A percentile compares a stretch with the other conserved stretches of the same genome.
These are phyloP conservation scores for Drosophila nannoptera DNA, from an alignment of 1,140 invertebrate species.

Conservation along the genomic window DNA sequence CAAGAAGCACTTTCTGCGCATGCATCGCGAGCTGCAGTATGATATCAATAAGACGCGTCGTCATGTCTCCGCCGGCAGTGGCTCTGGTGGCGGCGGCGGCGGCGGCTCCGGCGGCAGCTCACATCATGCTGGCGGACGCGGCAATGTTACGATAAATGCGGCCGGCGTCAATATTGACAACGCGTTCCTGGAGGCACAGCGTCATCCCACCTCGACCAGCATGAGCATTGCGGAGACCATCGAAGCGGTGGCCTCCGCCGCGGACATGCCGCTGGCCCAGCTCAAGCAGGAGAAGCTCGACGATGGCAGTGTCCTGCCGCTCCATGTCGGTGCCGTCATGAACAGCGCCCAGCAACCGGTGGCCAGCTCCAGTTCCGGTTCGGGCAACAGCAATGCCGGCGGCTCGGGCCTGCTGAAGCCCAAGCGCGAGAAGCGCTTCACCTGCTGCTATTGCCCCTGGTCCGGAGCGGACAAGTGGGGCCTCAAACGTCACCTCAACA, in stretches of 20 bases:
- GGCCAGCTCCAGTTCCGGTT: constrained; percentile 65
- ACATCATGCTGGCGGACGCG: constrained; percentile 67
- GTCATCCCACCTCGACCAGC: constrained; percentile 76
- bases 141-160: constrained; percentile 74
- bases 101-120: constrained; percentile 26
- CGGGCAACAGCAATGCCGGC: constrained; percentile 44
- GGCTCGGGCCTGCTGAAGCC: constrained; percentile 73
- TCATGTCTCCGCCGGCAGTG: constrained; percentile 49
- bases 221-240: constrained; percentile 78
- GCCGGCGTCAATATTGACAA: constrained; percentile 72
- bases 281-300: constrained; percentile 78
- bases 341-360: constrained; percentile 56
- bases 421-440: constrained; percentile 84
- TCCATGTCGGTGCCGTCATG: constrained; percentile 52
- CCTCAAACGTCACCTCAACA: constrained; percentile 93
- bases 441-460: constrained; percentile 93
- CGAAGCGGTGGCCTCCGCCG: constrained; percentile 75
- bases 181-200: constrained; percentile 74
- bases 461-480: constrained; percentile 96
- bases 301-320: constrained; percentile 58
- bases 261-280: constrained; percentile 69
- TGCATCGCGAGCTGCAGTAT: constrained; percentile 92
- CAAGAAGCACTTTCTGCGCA: constrained; percentile 94
- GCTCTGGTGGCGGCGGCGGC: constrained; percentile 29
- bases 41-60: constrained; percentile 88